Evolutionary conservation across 2,888 invertebrate genomes (phyloP), one percentile per base, ranked within the genome.

Genomic region (Nipponacmea schrenckii): DNA sequence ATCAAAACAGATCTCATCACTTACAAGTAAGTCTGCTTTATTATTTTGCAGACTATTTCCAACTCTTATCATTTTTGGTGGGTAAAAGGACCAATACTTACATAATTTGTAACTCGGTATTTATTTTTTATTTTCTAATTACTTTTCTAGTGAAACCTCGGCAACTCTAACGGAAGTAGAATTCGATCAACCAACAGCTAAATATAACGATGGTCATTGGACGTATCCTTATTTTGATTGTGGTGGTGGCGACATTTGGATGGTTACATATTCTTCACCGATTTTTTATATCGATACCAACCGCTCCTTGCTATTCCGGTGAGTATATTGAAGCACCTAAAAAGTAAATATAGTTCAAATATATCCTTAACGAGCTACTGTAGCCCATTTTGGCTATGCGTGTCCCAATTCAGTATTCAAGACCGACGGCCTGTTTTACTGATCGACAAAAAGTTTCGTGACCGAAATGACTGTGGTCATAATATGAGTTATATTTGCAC

Each of bases 191-290:
- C 80, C 82, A 8, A 70, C 75, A 75, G 83, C 69, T 63, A 71
- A 44, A 67, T 80, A 78, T 20, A 64, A 71, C 12, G 82, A 87
- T 65, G 87, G 95, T 31, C 94, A 94, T 93, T 96, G 96, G 96
- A 96, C 95, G 24, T 93, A 92, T 83, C 96, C 96, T 0, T 96
- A 96, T 88, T 95, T 93, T 88, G 94, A 94, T 79, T 96, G 96
- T 89, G 92, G 85, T 2, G 87, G 85, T 26, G 87, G 87, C 2
- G 79, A 86, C 71, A 84, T 86, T 66, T 96, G 96, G 96, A 91
- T 96, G 80, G 91, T 96, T 67, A 95, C 95, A 3, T 96, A 96
- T 88, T 95, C 94, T 77, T 93, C 95, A 39, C 84, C 87, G 4
- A 79, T 87, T 15, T 78, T 86, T 50, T 69, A 69, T 24, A 12